Percentiles rank a stretch among this genome's conserved stretches.
phyloP scores from a whole-genome alignment of 2,888 invertebrate species.

The Lasius platythorax region DNA sequence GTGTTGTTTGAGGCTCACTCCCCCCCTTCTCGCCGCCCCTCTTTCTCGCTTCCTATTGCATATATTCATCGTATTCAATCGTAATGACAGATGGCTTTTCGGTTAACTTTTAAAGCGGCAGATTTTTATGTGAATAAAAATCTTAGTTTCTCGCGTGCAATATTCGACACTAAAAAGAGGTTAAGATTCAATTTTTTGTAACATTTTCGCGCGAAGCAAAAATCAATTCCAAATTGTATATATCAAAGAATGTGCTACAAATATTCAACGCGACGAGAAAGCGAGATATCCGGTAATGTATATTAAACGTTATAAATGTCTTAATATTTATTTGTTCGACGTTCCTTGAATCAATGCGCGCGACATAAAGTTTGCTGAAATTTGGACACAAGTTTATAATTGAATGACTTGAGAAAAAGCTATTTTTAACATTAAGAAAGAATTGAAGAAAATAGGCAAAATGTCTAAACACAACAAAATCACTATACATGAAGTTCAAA shows the following conservation, averaged over 20 bases:
- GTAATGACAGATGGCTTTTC: slow-evolving; percentile 49
- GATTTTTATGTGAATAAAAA: not conserved
- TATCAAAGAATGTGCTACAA: not conserved
- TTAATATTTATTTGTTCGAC: not conserved
- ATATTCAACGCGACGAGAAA: not conserved
- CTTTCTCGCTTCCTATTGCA: not conserved
- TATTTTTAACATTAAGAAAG: not conserved
- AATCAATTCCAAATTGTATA: not conserved
- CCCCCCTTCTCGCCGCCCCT: not conserved
- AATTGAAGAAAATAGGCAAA: not conserved
- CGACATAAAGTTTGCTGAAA: not conserved
- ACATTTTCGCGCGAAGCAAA: not conserved
- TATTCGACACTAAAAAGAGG: not conserved
- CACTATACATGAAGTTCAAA: not conserved
- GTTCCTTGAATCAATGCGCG: not conserved
- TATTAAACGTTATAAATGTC: not conserved
- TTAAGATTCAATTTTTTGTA: not conserved
- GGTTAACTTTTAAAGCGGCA: slow-evolving; percentile 15
- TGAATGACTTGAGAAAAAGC: not conserved
- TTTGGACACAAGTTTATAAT: not conserved
- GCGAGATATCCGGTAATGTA: not conserved
- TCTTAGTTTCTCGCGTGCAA: not conserved
- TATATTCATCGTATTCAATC: slow-evolving; percentile 9
- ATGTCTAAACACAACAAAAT: not conserved
- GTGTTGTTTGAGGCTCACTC: not conserved